Evolutionary conservation across 1,140 invertebrate species (phyloP).

Genomic region (Stegodyphus dumicola): DNA sequence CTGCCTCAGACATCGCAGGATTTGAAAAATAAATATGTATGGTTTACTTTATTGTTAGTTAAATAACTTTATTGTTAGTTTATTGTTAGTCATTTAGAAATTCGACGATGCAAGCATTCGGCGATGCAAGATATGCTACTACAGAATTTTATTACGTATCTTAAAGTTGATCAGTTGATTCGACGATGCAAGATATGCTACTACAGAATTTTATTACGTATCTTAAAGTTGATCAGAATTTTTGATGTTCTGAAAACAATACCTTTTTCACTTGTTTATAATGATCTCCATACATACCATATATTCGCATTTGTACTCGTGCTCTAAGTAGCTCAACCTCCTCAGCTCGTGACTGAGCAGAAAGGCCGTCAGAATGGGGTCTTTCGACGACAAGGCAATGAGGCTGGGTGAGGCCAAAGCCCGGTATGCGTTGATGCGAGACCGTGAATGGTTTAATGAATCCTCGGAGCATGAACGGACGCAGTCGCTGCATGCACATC

Average conservation of each 20-base stretch:
- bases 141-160: too few species aligned
- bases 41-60: too few species aligned
- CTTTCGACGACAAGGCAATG: conserved; percentile 92
- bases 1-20: too few species aligned
- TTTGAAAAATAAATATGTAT: too few species aligned
- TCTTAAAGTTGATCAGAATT: too few species aligned
- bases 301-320: conserved; percentile 91
- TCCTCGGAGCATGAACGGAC: conserved; percentile 86
- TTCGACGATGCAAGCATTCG: too few species aligned
- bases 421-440: conserved; percentile 91
- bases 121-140: too few species aligned
- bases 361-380: conserved; percentile 97
- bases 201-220: too few species aligned
- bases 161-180: too few species aligned
- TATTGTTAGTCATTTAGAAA: too few species aligned
- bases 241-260: neutral
- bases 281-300: conserved; percentile 62
- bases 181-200: too few species aligned
- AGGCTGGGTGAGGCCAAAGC: conserved; percentile 93
- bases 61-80: too few species aligned
- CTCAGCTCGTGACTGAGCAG: conserved; percentile 96
- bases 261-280: neutral
- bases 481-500: conserved; percentile 90
- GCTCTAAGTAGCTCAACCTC: conserved; percentile 92
- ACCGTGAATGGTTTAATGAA: conserved; percentile 88